Evolutionary conservation across 2,797 vertebrate genomes (phyloP).

Genomic region (Pangasius djambal): DNA sequence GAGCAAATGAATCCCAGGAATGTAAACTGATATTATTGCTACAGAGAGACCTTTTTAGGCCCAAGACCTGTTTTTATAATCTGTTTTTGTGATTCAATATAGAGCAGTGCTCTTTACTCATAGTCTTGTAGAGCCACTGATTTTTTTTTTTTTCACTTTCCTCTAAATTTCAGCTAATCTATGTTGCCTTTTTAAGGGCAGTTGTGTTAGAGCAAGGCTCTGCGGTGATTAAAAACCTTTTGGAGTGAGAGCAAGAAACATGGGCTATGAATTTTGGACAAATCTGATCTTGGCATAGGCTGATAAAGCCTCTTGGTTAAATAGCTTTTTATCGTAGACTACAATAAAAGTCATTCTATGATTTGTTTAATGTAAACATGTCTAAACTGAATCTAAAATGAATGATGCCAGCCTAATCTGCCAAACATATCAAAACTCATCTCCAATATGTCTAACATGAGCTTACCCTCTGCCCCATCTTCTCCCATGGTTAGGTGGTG

Average conservation of each 20-base stretch:
- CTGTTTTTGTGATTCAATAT: conserved; percentile 18
- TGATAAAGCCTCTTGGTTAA: neutral
- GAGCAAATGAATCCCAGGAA: conserved; percentile 19
- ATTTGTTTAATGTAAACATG: neutral
- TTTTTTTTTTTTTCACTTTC: neutral
- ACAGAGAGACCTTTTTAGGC: conserved; percentile 27
- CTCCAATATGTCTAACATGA: neutral
- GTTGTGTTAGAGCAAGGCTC: neutral
- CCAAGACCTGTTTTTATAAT: conserved; percentile 30
- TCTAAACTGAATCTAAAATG: neutral
- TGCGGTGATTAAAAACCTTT: neutral
- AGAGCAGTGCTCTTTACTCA: neutral
- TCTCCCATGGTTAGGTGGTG: conserved; percentile 73
- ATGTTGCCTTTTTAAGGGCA: neutral
- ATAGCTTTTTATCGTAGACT: neutral
- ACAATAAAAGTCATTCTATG: neutral
- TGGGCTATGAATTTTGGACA: neutral
- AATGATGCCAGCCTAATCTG: neutral
- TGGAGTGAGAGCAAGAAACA: neutral
- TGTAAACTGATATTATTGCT: conserved; percentile 34
- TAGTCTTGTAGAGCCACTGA: neutral
- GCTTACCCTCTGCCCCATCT: neutral
- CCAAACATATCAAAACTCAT: neutral
- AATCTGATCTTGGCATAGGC: neutral
- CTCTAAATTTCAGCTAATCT: neutral